Percentiles rank a stretch among this genome's conserved stretches.
Evolutionary conservation across 2,888 invertebrate genomes (phyloP).

Genomic region (Eupeodes luniger): DNA sequence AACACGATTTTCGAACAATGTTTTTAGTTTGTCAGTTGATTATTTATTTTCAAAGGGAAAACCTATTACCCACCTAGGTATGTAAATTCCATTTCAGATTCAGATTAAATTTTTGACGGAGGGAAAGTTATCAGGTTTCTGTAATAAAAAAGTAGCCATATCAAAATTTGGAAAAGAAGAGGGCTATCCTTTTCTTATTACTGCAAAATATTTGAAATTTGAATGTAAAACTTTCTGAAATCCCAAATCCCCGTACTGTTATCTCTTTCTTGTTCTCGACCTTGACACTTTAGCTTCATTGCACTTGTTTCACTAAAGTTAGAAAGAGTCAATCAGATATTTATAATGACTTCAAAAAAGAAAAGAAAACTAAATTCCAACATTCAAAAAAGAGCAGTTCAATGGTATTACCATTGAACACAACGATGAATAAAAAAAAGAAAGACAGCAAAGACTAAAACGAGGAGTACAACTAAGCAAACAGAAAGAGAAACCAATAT

Average conservation of each 20-base stretch:
- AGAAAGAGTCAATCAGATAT: not conserved
- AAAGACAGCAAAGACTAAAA: not conserved
- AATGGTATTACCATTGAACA: not conserved
- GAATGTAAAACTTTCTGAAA: not conserved
- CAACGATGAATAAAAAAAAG: not conserved
- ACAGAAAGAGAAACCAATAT: constrained; percentile 41
- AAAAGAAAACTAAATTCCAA: not conserved
- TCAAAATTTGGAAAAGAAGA: no score
- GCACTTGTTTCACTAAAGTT: not conserved
- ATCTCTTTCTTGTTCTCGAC: constrained; percentile 16
- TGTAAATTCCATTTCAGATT: no score
- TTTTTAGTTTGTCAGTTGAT: no score
- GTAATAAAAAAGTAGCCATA: no score
- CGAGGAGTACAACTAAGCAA: not conserved
- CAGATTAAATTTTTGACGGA: no score
- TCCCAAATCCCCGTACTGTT: not conserved
- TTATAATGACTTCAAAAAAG: not conserved
- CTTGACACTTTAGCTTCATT: not conserved
- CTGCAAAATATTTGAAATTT: not conserved
- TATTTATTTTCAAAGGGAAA: no score
- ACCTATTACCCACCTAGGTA: no score
- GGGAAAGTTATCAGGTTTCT: no score
- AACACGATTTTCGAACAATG: no score
- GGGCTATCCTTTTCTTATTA: no score
- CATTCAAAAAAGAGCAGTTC: not conserved